Base-by-base conservation (phyloP, 1,140 invertebrate genomes). In the Homarus americanus region DNA sequence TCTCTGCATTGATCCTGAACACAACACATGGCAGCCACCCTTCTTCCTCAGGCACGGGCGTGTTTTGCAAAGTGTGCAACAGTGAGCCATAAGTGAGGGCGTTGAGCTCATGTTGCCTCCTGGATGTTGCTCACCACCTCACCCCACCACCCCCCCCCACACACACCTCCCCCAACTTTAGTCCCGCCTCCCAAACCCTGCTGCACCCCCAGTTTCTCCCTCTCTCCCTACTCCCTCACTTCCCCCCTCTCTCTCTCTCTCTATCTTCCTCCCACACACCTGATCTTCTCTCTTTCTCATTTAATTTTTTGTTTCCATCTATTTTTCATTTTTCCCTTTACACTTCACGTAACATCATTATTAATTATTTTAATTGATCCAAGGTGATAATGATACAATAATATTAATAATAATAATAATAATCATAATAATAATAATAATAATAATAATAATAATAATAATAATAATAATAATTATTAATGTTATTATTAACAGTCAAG, bases 11-110 rank as follows among this genome's bases (percentile, higher is more conserved):
- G 79, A 82, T 82, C 32, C 44, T 75, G 32, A 34, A 53, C 44
- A 80, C 53, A 44, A 24, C 78, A 53, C 28, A 10, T 24, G 44
- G 32, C 63, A 38, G 79, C 41, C 17, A 82, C 79, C n/a, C n/a
- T n/a, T n/a, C n/a, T n/a, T n/a, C n/a, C 79, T 63, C 79, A 82
- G 79, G 53, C 79, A 82, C 79, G 79, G 79, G 79, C 49, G 79
- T 36, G 79, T 82, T 82, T 82, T 82, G 79, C 79, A 82, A 82
- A 82, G 49, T 82, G 49, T 63, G 12, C 38, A 53, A 32, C 53
- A 82, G 79, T 28, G 79, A 9, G 20, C 49, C 79, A 82, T 82
- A 82, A 82, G 79, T 58, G 24, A 9, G 79, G 49, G 79, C 28
- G 53, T 63, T 82, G 49, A 10, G 79, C 63, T 24, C 79, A 63